Evolutionary conservation across 2,113 vertebrate species (phyloP).

Genomic region (Phylloscopus trochilus): DNA sequence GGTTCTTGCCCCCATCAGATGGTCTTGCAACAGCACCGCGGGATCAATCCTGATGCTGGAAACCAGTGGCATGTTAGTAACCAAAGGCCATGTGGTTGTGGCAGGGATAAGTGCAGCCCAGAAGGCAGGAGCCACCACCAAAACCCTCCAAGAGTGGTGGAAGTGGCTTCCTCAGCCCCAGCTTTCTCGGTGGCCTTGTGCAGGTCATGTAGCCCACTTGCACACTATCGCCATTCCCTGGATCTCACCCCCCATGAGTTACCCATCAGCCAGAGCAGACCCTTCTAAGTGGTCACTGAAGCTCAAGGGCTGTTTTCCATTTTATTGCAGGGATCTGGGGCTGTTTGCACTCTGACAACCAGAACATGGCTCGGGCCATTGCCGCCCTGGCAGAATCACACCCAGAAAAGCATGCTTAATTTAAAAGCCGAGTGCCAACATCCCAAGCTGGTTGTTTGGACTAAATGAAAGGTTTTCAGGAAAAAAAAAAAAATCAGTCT

Average conservation of each 20-base stretch:
- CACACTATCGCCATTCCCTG: not conserved
- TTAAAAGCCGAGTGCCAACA: not conserved
- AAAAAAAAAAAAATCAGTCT: not conserved
- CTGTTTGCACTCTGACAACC: not conserved
- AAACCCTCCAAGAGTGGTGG: not conserved
- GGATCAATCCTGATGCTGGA: not conserved
- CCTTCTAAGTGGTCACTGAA: not conserved
- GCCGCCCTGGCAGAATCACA: not conserved
- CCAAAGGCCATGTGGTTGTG: accelerated
- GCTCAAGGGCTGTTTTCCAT: not conserved
- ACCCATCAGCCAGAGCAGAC: not conserved
- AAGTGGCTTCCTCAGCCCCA: not conserved
- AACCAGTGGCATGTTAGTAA: not conserved
- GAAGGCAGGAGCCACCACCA: not conserved
- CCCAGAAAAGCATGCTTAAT: not conserved
- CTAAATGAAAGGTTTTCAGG: conserved; percentile 20
- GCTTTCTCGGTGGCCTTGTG: accelerated
- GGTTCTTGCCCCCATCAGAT: not conserved
- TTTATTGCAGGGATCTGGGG: not conserved
- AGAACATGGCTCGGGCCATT: not conserved
- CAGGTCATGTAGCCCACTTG: not conserved
- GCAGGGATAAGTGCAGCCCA: not conserved
- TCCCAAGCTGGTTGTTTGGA: conserved; percentile 14
- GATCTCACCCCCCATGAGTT: not conserved
- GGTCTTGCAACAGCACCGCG: not conserved